These are phyloP conservation scores for Rhizoglyphus robini DNA, from an alignment of 1,140 invertebrate genomes.

Conservation along the genomic window DNA sequence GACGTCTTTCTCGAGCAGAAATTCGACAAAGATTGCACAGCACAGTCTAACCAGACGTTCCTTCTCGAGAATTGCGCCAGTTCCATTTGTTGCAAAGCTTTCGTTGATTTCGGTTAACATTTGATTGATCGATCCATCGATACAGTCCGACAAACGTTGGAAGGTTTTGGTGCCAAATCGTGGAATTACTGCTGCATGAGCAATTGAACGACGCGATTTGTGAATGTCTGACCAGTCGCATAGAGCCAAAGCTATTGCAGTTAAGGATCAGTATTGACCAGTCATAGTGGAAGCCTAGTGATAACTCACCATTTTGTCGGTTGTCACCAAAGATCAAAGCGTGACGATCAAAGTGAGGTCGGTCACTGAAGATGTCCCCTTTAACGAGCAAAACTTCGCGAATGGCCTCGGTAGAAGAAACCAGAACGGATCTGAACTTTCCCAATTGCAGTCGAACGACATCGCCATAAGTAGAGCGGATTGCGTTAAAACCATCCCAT, in stretches of 20 bases:
- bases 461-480: conserved; percentile 55
- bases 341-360: conserved; percentile 61
- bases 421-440: conserved; percentile 51
- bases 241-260: conserved; percentile 55
- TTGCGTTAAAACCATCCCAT: conserved; percentile 53
- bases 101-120: conserved; percentile 14
- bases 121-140: conserved; percentile 25
- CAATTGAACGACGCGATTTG: conserved; percentile 56
- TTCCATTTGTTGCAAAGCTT: not conserved
- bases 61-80: not conserved
- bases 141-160: conserved; percentile 31
- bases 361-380: conserved; percentile 59
- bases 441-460: conserved; percentile 59
- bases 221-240: conserved; percentile 73
- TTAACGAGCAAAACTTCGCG: conserved; percentile 64
- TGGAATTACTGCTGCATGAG: conserved; percentile 58
- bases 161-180: conserved; percentile 49
- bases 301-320: conserved; percentile 54
- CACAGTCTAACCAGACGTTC: not conserved
- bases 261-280: not conserved
- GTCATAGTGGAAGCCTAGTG: not conserved
- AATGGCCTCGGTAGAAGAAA: conserved; percentile 56
- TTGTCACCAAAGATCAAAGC: conserved; percentile 48
- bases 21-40: not conserved
- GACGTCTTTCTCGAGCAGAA: conserved; percentile 1